These are phyloP conservation scores for Sturnira hondurensis DNA, from an alignment of 2,113 vertebrate genomes.

Conservation along the genomic window DNA sequence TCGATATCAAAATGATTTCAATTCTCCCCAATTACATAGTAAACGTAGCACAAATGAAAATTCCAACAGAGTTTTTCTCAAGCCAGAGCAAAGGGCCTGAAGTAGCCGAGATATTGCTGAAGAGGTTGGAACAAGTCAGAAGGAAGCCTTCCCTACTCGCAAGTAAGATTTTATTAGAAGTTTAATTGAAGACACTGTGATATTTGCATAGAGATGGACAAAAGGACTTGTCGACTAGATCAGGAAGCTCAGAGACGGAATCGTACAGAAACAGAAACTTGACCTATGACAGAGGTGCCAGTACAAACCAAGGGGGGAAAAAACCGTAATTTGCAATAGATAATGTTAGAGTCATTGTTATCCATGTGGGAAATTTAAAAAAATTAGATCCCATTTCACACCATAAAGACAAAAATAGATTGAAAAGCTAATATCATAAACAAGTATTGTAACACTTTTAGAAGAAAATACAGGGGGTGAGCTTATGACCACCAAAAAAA, in stretches of 20 bases:
- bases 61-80: neutral
- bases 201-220: neutral
- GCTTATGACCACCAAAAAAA: conserved; percentile 15
- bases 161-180: neutral
- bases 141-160: neutral
- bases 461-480: conserved; percentile 26
- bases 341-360: neutral
- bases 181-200: neutral
- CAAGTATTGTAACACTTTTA: neutral
- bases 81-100: neutral
- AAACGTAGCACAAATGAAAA: neutral
- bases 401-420: neutral
- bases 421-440: conserved; percentile 22
- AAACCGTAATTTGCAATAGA: neutral
- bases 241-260: neutral
- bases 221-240: neutral
- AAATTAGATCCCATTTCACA: conserved; percentile 4
- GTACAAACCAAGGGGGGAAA: neutral
- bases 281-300: neutral
- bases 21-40: neutral
- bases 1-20: conserved; percentile 3
- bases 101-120: neutral
- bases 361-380: neutral
- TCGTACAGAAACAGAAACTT: neutral
- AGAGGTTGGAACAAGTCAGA: neutral